Evolutionary conservation across 2,113 vertebrate genomes (phyloP).

Genomic region (Burhinus bistriatus): DNA sequence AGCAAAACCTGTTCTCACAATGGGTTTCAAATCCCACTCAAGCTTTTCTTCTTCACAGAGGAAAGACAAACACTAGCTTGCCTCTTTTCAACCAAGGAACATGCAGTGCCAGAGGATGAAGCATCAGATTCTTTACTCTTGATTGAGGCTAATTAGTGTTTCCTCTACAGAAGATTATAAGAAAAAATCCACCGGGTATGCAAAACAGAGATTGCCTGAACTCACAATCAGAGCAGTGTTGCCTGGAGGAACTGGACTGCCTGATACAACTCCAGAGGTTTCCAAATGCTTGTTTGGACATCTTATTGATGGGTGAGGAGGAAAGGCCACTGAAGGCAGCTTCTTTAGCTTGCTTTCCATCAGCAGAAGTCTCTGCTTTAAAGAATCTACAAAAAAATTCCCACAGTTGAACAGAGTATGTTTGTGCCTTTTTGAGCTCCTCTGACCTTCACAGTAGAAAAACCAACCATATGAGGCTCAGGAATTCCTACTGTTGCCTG

Average conservation of each 20-base stretch:
- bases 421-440: neutral
- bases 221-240: neutral
- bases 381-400: neutral
- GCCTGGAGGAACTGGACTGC: neutral
- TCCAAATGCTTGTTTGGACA: neutral
- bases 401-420: neutral
- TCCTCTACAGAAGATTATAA: neutral
- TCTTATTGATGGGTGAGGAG: neutral
- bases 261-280: neutral
- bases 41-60: neutral
- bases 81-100: neutral
- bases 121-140: neutral
- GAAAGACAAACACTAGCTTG: neutral
- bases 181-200: neutral
- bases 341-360: neutral
- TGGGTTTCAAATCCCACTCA: neutral
- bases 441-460: neutral
- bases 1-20: neutral
- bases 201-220: neutral
- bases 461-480: neutral
- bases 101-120: neutral
- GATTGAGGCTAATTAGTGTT: neutral
- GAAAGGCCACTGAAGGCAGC: neutral
- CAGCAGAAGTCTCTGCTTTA: neutral
- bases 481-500: neutral